These are phyloP conservation scores for Platycercus adscitus DNA, from an alignment of 2,113 vertebrate genomes.

Conservation along the genomic window DNA sequence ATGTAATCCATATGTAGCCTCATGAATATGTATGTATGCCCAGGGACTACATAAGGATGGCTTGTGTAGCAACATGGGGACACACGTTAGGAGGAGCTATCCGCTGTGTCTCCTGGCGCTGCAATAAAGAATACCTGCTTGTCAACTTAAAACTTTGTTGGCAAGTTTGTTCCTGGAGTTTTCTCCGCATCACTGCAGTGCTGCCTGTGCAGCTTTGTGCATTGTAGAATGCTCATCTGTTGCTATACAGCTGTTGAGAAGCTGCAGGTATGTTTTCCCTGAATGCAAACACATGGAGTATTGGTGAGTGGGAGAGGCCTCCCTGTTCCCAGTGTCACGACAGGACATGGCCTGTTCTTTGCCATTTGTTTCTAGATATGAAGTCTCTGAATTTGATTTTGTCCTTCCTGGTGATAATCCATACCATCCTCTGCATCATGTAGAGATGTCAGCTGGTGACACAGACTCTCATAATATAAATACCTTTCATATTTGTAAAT, in stretches of 20 bases:
- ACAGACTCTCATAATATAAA: not conserved
- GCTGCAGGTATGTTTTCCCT: not conserved
- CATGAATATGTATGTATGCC: too few species aligned
- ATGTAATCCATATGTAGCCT: too few species aligned
- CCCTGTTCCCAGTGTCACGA: not conserved
- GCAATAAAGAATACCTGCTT: too few species aligned
- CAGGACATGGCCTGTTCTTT: not conserved
- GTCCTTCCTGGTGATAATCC: not conserved
- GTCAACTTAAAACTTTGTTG: too few species aligned
- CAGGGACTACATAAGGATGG: too few species aligned
- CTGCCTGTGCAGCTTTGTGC: not conserved
- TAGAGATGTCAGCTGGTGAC: not conserved
- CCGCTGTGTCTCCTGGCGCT: too few species aligned
- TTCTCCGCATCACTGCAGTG: not conserved
- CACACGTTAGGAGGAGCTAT: too few species aligned
- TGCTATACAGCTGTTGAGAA: not conserved
- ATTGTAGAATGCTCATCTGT: not conserved
- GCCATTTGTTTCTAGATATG: not conserved
- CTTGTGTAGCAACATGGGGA: too few species aligned
- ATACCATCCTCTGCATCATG: not conserved
- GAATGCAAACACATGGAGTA: rapidly evolving
- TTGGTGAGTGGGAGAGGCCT: not conserved
- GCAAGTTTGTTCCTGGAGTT: too few species aligned
- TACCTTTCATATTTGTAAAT: not conserved
- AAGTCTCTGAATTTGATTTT: not conserved